Percentiles rank a stretch among this genome's conserved stretches.
Evolutionary conservation across 2,797 vertebrate species (phyloP).

Genomic region (Antennarius maculatus): DNA sequence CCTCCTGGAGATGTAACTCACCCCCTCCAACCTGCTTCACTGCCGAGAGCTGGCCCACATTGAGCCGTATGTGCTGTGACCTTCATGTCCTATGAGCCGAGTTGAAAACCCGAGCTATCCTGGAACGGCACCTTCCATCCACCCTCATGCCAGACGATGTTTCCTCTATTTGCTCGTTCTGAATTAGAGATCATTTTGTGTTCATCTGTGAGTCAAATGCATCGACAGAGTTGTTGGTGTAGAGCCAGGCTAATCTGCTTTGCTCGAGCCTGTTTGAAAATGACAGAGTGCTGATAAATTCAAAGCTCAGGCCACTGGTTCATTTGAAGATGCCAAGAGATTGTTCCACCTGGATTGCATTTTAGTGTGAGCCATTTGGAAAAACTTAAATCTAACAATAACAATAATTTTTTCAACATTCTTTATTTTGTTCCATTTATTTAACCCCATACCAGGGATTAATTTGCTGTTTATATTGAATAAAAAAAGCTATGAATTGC

Average conservation of each 20-base stretch:
- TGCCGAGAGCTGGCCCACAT: slow-evolving; percentile 58
- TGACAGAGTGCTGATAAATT: slow-evolving; percentile 69
- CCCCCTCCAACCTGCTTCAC: slow-evolving; percentile 59
- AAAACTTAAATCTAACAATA: slow-evolving; percentile 7
- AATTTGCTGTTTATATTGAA: neutral
- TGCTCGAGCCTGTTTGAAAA: slow-evolving; percentile 63
- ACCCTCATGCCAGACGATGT: slow-evolving; percentile 33
- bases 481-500: neutral
- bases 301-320: slow-evolving; percentile 56
- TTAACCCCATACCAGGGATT: neutral
- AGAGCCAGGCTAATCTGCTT: slow-evolving; percentile 72
- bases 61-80: slow-evolving; percentile 58
- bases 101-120: slow-evolving; percentile 58
- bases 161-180: slow-evolving; percentile 53
- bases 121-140: slow-evolving; percentile 47
- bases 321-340: slow-evolving; percentile 54
- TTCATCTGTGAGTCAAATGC: slow-evolving; percentile 72
- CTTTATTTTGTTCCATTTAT: slow-evolving; percentile 10
- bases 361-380: slow-evolving; percentile 23
- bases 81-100: slow-evolving; percentile 73
- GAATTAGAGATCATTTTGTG: slow-evolving; percentile 64
- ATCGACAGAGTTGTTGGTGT: slow-evolving; percentile 50
- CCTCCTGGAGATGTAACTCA: slow-evolving; percentile 71
- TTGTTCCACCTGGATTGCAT: slow-evolving; percentile 39
- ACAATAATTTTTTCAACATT: neutral